A percentile compares a stretch with the other conserved stretches of the same genome.
These are phyloP conservation scores for Dinomys branickii DNA, from an alignment of 2,113 vertebrate species.

Conservation along the genomic window DNA sequence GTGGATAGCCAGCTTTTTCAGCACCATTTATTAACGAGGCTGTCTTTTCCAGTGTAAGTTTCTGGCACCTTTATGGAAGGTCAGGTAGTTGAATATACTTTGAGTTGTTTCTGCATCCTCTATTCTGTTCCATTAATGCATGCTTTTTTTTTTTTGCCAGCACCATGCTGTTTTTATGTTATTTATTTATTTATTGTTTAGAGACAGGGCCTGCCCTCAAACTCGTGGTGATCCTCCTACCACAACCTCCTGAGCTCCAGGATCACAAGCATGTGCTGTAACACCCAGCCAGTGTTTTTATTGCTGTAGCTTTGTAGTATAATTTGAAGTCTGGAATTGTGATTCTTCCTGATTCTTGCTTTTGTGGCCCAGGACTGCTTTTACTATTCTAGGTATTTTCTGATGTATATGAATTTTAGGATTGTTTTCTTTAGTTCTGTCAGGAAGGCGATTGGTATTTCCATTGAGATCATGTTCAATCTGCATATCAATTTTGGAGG, in stretches of 20 bases:
- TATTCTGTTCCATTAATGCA: background rate
- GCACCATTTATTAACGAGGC: background rate
- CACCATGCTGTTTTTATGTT: background rate
- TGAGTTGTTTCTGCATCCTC: background rate
- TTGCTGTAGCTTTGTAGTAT: background rate
- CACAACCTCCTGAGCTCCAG: background rate
- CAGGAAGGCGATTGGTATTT: background rate
- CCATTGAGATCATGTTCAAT: background rate
- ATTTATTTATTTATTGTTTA: background rate
- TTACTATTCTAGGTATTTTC: background rate
- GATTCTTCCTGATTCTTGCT: background rate
- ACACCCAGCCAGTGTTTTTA: background rate
- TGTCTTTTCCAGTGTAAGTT: background rate
- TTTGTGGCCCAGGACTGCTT: background rate
- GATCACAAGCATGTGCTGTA: background rate
- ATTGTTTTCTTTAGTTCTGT: background rate
- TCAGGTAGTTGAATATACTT: background rate
- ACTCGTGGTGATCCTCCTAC: background rate
- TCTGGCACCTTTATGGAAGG: background rate
- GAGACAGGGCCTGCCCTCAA: background rate
- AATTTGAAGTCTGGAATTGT: background rate
- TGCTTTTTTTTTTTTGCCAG: background rate
- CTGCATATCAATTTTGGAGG: background rate
- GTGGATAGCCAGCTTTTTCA: background rate
- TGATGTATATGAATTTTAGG: background rate